A percentile compares a stretch with the other conserved stretches of the same genome.
These are phyloP conservation scores for Rhyacophila brunnea DNA, from an alignment of 1,140 invertebrate species.

Conservation along the genomic window DNA sequence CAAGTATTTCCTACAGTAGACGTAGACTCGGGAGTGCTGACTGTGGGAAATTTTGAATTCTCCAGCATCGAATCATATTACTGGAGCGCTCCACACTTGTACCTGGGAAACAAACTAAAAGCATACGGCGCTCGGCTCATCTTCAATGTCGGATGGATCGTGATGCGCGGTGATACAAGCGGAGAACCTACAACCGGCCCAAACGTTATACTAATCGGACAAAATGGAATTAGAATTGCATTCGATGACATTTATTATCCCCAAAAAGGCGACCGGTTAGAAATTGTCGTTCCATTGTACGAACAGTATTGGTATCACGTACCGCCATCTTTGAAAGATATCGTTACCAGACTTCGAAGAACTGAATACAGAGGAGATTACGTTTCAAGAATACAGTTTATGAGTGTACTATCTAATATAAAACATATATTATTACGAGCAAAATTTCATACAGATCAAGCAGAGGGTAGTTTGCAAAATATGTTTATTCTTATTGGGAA, in stretches of 20 bases:
- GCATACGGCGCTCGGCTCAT: constrained; percentile 83
- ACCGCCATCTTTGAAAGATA: constrained; percentile 59
- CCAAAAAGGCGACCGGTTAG: constrained; percentile 54
- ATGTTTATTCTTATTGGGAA: constrained; percentile 32
- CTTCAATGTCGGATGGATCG: constrained; percentile 79
- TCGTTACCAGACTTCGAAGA: constrained; percentile 53
- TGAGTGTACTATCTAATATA: constrained; percentile 80
- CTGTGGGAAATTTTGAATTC: constrained; percentile 65
- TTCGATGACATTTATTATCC: constrained; percentile 65
- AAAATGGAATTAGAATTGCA: constrained; percentile 71
- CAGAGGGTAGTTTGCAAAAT: constrained; percentile 64
- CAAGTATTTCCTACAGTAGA: constrained; percentile 54
- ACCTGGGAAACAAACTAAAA: constrained; percentile 71
- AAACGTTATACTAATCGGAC: constrained; percentile 80
- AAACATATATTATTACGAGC: constrained; percentile 82
- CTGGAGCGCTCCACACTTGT: constrained; percentile 81
- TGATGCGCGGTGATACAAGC: constrained; percentile 84
- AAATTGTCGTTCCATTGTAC: constrained; percentile 62
- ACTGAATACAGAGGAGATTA: constrained; percentile 62
- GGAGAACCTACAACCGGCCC: constrained; percentile 80
- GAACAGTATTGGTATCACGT: constrained; percentile 78
- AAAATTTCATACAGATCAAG: constrained; percentile 92
- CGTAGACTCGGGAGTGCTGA: constrained; percentile 55
- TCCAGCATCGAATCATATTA: constrained; percentile 76
- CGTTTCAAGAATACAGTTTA: constrained; percentile 75